Evolutionary conservation across 2,888 invertebrate species (phyloP), one percentile per base, ranked within the genome.

Genomic region (Eristalinus aeneus): DNA sequence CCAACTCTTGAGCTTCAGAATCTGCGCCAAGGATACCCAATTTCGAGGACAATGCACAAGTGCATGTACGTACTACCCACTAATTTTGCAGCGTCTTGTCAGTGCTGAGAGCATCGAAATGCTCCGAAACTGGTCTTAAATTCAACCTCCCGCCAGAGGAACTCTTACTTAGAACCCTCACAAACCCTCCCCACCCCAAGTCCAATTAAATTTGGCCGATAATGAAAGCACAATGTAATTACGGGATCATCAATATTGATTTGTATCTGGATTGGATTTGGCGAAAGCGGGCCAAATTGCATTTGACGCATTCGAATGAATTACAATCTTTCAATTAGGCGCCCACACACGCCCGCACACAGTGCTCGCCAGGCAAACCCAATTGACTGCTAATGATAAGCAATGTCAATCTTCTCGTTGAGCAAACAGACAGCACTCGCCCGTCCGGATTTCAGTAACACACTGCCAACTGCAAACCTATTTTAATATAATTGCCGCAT

Each of bases 341-440:
- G 8, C 36, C 20, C 61, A 32, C n/a, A 56, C 27, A 22, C 23
- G 58, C 71, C 60, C 61, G n/a, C 58, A 64, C 53, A n/a, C 2
- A 16, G 46, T 8, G 16, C 46, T 46, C 16, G 46, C 16, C 39
- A 16, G 39, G 6, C 32, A 67, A 56, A 64, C 68, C 73, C 75
- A 84, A 84, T 84, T 80, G 71, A 65, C 75, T 80, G 54, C 80
- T 67, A 84, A 84, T 84, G 75, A 84, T 75, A 80, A 80, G 80
- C 80, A 84, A 72, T 74, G 71, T 12, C 84, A 80, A 84, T 80
- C 79, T 72, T 75, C 69, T 65, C 32, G 16, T 9, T 65, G 77
- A 77, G 53, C 61, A 83, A 83, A 73, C 61, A 64, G 58, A 73
- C 71, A 22, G 56, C 31, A 61, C 27, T 73, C 36, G n/a, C n/a